Base-by-base conservation (phyloP, 2,797 vertebrate species). In the Gambusia yucatana region DNA sequence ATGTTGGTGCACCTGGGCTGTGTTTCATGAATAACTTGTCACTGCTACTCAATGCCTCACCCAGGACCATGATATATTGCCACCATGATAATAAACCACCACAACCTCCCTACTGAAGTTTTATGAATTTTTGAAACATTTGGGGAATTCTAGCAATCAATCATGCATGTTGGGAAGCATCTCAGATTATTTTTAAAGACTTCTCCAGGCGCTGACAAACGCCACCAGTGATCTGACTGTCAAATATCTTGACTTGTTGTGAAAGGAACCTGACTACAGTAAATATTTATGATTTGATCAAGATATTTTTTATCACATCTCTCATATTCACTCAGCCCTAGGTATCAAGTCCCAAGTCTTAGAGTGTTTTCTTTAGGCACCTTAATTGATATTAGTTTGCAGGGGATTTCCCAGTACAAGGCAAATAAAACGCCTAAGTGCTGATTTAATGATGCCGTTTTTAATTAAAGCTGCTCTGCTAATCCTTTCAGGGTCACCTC, bases 401-500 rank as follows among this genome's bases (percentile, higher is more conserved):
- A 77, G 30, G 78, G 61, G 39, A 82, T 78, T 86, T 83, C 55
- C 67, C 47, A 39, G 57, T 65, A 55, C 67, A 50, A 59, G 25
- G 13, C 25, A 77, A 82, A 83, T 50, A 81, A 44, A 76, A 77
- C 9, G 1, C 76, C 11, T 36, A 78, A 17, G 63, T 47, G 22
- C 20, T 63, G 70, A 77, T 50, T 59, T 71, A 77, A 46, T 46
- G 63, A 59, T 46, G 25, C 50, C 50, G 6, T 65, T 89, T 73
- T 89, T 83, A 83, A 78, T 84, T 77, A 76, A 76, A 9, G 61
- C 72, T 33, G 61, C 74, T 81, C 28, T 1, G 36, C 20, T 75
- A 59, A 87, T 82, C 71, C 43, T 74, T 76, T 73, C 50, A 67
- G 72, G 73, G 67, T 86, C 82, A 79, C n/a, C 59, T 57, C 17